A percentile compares a stretch with the other conserved stretches of the same genome.
phyloP scores from a whole-genome alignment of 1,140 invertebrate species.

The Panagrolaimus sp. region DNA sequence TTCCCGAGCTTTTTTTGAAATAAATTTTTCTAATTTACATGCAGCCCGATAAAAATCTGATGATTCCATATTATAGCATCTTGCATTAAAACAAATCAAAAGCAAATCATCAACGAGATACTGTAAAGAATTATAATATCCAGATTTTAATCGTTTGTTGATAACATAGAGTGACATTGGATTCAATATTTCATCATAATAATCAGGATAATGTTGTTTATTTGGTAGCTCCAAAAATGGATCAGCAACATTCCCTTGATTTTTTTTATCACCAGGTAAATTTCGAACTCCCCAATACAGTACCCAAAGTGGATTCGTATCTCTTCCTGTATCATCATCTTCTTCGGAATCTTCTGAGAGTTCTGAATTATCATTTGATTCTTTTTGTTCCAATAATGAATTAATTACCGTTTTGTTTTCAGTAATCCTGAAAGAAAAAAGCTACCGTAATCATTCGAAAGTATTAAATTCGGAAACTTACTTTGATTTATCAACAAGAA shows the following conservation, averaged over 20 bases:
- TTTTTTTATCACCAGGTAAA: conserved; percentile 66
- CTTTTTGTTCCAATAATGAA: conserved; percentile 64
- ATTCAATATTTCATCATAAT: conserved; percentile 91
- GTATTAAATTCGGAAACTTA: conserved; percentile 22
- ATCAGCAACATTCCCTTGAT: conserved; percentile 68
- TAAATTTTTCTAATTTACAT: conserved; percentile 31
- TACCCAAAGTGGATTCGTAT: conserved; percentile 72
- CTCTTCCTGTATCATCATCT: conserved; percentile 58
- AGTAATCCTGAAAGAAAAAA: conserved; percentile 59
- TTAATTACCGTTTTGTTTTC: conserved; percentile 62
- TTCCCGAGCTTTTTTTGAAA: conserved; percentile 41
- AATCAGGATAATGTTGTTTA: conserved; percentile 75
- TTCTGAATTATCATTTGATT: conserved; percentile 62
- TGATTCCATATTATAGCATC: conserved; percentile 81
- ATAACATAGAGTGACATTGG: conserved; percentile 90
- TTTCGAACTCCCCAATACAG: conserved; percentile 72
- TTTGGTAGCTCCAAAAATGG: conserved; percentile 87
- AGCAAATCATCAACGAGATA: conserved; percentile 35
- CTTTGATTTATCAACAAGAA: conserved; percentile 24
- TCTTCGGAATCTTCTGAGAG: conserved; percentile 56
- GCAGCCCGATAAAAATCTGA: conserved; percentile 70
- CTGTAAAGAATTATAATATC: conserved; percentile 32
- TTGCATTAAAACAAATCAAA: conserved; percentile 92
- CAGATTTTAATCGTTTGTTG: conserved; percentile 73
- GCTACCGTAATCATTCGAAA: too few species aligned